Evolutionary conservation across 2,113 vertebrate species (phyloP), one percentile per base, ranked within the genome.

Genomic region (Polyodon spathula): DNA sequence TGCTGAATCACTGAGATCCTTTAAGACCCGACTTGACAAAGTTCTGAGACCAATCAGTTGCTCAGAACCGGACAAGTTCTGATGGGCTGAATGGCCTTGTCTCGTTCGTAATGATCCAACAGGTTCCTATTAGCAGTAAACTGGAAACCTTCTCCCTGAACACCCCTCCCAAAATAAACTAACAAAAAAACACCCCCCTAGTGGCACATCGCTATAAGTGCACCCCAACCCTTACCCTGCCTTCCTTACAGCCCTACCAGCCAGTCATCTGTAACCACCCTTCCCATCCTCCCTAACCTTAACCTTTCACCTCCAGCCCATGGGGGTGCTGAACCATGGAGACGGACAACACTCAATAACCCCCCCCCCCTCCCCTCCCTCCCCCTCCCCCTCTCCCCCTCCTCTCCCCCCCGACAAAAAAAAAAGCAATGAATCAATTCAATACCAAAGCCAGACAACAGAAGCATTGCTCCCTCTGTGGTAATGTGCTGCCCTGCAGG

Each of bases 261-360:
- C 79, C 68, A 68, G 65, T 72, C 66, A 76, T 67, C 77, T 79
- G 56, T 81, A 78, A 68, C 69, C 65, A 72, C 66, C 76, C 68
- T 77, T 79, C 58, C 58, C 58, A 77, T 48, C 76, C 76, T 68
- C 71, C 60, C 51, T 75, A 75, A 66, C 64, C 56, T 12, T 14
- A 17, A 43, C 46, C 67, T 61, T 17, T 40, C 64, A 62, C 63
- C 71, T 37, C 43, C 37, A 78, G 73, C 84, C 90, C 90, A 92
- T 90, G 88, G 90, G 90, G 78, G 76, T 79, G 79, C 82, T 79
- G 46, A 73, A 77, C 90, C 90, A 92, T 93, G 91, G 92, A 92
- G 89, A 93, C 88, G 89, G 90, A 88, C 91, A 93, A 93, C 91
- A 90, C 90, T 89, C 71, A 51, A 5, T 75, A 63, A 65, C 66